A percentile compares a stretch with the other conserved stretches of the same genome.
phyloP scores from a whole-genome alignment of 2,113 vertebrate species.

The Sciurus niger region DNA sequence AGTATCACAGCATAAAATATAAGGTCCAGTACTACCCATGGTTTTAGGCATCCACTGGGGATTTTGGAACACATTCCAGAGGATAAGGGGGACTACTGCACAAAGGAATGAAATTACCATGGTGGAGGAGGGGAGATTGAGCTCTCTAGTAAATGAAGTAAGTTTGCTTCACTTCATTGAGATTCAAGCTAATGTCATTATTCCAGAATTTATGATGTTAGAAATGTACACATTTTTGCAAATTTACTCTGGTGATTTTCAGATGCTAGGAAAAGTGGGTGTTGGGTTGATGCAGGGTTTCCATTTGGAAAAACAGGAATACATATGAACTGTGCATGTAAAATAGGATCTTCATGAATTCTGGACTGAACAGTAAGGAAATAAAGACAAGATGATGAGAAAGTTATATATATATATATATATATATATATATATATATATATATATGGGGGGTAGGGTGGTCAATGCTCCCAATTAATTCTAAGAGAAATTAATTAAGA shows the following conservation, averaged over 20 bases:
- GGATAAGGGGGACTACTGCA: background rate
- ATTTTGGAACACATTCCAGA: background rate
- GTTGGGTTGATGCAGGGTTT: background rate
- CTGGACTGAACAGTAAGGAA: background rate
- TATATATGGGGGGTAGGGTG: background rate
- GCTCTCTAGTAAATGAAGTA: background rate
- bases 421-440: too few relatives aligned
- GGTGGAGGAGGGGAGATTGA: background rate
- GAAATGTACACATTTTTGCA: background rate
- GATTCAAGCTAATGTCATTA: background rate
- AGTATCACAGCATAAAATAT: too few relatives aligned
- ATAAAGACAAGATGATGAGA: background rate
- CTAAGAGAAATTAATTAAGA: background rate
- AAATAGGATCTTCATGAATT: background rate
- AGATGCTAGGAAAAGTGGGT: background rate
- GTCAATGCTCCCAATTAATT: background rate
- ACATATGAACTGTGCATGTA: background rate
- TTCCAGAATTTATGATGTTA: background rate
- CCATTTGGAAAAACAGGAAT: background rate
- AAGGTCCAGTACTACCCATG: background rate
- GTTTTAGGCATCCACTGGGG: background rate
- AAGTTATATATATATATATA: background rate
- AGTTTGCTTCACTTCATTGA: background rate
- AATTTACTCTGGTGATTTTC: conserved; percentile 17
- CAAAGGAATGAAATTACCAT: too few relatives aligned